These are phyloP conservation scores for Crossaster papposus DNA, from an alignment of 53 echinoderm and acorn worm species.

Conservation along the genomic window DNA sequence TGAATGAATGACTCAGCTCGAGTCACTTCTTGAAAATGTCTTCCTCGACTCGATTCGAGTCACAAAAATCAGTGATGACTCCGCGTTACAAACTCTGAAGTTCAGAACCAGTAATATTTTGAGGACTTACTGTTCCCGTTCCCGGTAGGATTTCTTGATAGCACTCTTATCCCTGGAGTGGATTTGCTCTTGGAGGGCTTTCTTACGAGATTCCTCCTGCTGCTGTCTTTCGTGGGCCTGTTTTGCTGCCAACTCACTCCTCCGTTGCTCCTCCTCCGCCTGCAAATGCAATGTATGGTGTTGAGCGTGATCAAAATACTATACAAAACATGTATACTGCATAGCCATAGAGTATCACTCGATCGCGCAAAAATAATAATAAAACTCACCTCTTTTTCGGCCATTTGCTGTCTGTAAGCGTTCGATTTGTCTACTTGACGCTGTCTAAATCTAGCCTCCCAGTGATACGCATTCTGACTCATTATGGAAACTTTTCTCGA, in stretches of 20 bases:
- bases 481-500: conserved; percentile 42
- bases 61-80: background rate
- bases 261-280: conserved; percentile 62
- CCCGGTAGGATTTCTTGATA: conserved; percentile 73
- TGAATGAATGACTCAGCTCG: too few relatives aligned
- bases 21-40: too few relatives aligned
- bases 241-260: conserved; percentile 63
- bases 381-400: conserved; percentile 65
- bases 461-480: conserved; percentile 89
- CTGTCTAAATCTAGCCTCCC: conserved; percentile 92
- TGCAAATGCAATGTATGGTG: too few relatives aligned
- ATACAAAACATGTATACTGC: too few relatives aligned
- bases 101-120: background rate
- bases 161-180: conserved; percentile 66
- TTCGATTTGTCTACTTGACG: conserved; percentile 77
- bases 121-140: conserved; percentile 77
- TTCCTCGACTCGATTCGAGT: background rate
- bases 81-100: background rate
- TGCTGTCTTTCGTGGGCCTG: conserved; percentile 61
- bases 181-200: conserved; percentile 71
- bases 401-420: conserved; percentile 54
- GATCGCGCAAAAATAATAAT: too few relatives aligned
- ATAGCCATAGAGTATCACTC: too few relatives aligned
- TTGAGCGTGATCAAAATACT: too few relatives aligned
- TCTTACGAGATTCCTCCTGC: conserved; percentile 39